Base-by-base conservation (phyloP, 2,888 invertebrate species). In the Phymatocera aterrima region DNA sequence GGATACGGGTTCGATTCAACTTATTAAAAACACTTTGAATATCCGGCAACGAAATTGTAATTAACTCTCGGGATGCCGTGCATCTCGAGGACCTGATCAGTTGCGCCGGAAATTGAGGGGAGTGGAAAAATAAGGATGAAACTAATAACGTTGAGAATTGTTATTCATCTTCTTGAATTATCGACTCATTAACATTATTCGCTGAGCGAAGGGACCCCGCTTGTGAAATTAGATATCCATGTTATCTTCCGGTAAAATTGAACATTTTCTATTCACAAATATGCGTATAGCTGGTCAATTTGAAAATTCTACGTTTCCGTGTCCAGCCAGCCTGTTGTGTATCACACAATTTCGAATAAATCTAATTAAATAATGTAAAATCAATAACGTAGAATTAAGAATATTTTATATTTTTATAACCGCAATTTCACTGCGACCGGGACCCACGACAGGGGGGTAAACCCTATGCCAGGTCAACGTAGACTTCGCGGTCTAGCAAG, bases 111-210 rank as follows among this genome's bases (percentile, higher is more conserved):
- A 64, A 64, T 18, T 6, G 34, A 31, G 37, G 61, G 18, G 2
- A 18, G 61, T 8, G 34, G 51, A 18, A 4, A n/a, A 4, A n/a
- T 3, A 51, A 15, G n/a, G 18, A 21, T 24, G 60, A 37, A 37
- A 64, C 37, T 34, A 64, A 64, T 64, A 64, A 64, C 3, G 37
- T 64, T 37, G 10, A 37, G 18, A n/a, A 60, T 31, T 37, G 18
- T 37, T 37, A 37, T 64, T 37, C 61, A 64, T 64, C 61, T 64
- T 64, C 34, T 64, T 64, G 61, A 64, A 64, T 64, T 64, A 64
- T 64, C 61, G n/a, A 64, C 37, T 64, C 61, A 31, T 64, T 37
- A 64, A 34, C 15, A 37, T 64, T 64, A 64, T 31, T 57, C 57
- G 28, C 28, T 5, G 57, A 28, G 18, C 24, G 21, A 28, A 15